Evolutionary conservation across 2,113 vertebrate genomes (phyloP).

Genomic region (Sialia sialis): DNA sequence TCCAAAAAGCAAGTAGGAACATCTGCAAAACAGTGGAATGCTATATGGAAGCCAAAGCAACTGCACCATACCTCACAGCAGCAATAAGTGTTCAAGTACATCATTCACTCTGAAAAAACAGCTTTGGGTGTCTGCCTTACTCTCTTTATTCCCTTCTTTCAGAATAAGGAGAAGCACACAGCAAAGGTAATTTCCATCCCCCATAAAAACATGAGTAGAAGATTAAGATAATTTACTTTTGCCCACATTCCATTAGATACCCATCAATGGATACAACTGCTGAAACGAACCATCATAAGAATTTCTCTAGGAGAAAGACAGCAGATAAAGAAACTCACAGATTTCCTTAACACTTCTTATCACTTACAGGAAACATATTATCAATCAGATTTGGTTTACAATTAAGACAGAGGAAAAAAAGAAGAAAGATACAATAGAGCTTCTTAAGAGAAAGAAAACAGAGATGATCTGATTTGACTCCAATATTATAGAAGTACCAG

Average conservation of each 20-base stretch:
- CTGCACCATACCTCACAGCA: background rate
- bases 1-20: background rate
- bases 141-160: background rate
- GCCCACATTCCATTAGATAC: background rate
- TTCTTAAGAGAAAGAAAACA: background rate
- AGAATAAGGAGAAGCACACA: background rate
- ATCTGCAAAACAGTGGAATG: background rate
- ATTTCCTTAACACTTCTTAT: background rate
- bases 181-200: background rate
- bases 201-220: background rate
- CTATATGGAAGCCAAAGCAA: background rate
- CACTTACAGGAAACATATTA: background rate
- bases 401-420: background rate
- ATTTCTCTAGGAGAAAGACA: background rate
- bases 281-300: background rate
- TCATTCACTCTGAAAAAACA: background rate
- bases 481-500: background rate
- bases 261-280: rapidly evolving
- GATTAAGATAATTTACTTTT: background rate
- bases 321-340: background rate
- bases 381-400: background rate
- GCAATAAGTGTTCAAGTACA: background rate
- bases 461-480: background rate
- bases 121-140: background rate
- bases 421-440: background rate